Percentiles rank a stretch among this genome's conserved stretches.
These are phyloP conservation scores for Flexamia atlantica DNA, from an alignment of 2,888 invertebrate genomes.

Conservation along the genomic window DNA sequence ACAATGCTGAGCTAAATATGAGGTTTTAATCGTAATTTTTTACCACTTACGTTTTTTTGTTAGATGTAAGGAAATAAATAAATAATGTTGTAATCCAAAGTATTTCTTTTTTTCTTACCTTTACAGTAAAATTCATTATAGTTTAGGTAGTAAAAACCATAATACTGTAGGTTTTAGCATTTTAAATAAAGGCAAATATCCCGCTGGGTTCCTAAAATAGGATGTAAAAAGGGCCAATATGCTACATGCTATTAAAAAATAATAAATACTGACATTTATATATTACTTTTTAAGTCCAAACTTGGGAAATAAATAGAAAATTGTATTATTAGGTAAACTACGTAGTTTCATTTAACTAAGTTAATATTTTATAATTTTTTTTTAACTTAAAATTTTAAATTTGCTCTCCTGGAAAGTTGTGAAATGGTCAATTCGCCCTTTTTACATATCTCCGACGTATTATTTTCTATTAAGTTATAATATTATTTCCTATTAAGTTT, in stretches of 20 bases:
- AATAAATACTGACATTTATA: background rate
- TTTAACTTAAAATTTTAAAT: too few species aligned
- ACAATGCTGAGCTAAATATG: background rate
- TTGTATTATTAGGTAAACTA: too few species aligned
- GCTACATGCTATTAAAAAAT: background rate
- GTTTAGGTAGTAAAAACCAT: background rate
- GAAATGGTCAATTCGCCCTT: too few species aligned
- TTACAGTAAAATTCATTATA: background rate
- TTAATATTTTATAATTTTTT: too few species aligned
- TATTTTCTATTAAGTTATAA: background rate
- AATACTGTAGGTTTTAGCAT: background rate
- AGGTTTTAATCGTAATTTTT: background rate
- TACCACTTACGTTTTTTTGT: background rate
- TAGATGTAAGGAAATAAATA: conserved; percentile 2
- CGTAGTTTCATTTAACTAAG: too few species aligned
- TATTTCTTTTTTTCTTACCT: background rate
- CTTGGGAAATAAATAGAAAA: too few species aligned
- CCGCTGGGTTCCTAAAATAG: conserved; percentile 1
- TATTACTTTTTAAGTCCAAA: too few species aligned
- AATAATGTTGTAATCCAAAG: background rate
- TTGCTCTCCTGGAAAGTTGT: too few species aligned
- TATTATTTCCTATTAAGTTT: too few species aligned
- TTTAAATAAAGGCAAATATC: background rate
- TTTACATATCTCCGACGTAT: too few species aligned
- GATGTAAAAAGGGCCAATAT: conserved; percentile 19